phyloP scores from a whole-genome alignment of 2,888 invertebrate genomes.

The Drosophila atripex region DNA sequence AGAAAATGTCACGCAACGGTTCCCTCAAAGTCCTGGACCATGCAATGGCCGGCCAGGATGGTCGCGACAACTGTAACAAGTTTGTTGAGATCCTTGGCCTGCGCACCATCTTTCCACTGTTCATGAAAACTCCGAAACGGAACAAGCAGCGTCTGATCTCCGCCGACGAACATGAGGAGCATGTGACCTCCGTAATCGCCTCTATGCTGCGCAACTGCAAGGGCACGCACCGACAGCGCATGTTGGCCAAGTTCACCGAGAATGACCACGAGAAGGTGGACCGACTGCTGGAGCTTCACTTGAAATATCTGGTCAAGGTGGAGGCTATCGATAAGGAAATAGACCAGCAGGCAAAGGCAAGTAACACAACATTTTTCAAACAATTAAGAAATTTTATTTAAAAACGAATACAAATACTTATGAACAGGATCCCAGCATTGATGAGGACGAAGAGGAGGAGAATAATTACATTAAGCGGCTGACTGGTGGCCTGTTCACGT shows the following conservation, averaged over 20 bases:
- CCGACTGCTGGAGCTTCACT: constrained; percentile 96
- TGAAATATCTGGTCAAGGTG: constrained; percentile 97
- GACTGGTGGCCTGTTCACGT: constrained; percentile 97
- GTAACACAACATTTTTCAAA: background rate
- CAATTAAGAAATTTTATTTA: background rate
- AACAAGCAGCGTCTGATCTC: constrained; percentile 91
- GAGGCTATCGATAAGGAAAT: constrained; percentile 92
- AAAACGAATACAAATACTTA: background rate
- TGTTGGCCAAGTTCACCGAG: constrained; percentile 98
- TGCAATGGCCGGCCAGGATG: constrained; percentile 96
- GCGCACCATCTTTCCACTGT: constrained; percentile 97
- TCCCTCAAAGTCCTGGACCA: constrained; percentile 99
- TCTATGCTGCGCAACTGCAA: constrained; percentile 96
- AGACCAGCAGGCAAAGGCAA: constrained; percentile 85
- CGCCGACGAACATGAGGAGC: constrained; percentile 96
- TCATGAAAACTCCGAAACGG: constrained; percentile 99
- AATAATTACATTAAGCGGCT: constrained; percentile 94
- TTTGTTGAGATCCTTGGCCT: constrained; percentile 98
- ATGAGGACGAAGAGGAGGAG: constrained; percentile 91
- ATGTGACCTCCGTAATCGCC: constrained; percentile 96
- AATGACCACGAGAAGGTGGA: constrained; percentile 99
- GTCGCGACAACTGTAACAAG: constrained; percentile 97
- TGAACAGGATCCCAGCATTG: constrained; percentile 82
- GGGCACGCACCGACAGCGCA: constrained; percentile 94
- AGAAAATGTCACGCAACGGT: constrained; percentile 97